Evolutionary conservation across 2,113 vertebrate species (phyloP), one percentile per base, ranked within the genome.

Genomic region (Colossoma macropomum): DNA sequence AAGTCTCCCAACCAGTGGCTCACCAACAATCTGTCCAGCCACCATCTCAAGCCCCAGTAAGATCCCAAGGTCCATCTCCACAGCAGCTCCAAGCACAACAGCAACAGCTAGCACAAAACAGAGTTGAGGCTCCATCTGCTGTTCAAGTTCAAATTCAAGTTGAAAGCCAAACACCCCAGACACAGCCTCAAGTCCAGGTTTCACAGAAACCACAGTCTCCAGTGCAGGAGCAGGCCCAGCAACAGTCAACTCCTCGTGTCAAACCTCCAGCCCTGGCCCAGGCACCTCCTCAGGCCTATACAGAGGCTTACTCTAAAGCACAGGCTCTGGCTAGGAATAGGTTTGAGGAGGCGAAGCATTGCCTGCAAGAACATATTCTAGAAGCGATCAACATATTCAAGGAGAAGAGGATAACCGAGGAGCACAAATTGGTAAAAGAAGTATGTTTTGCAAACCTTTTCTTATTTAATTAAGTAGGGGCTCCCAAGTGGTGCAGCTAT

Each of bases 281-380:
- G 83, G 92, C 81, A 0, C 87, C 93, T 32, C 84, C 90, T 2
- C 90, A 93, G 86, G 89, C 92, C 69, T 93, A 92, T 82, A 92
- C 93, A 7, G 94, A 95, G 68, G 93, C 92, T 50, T 94, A 94
- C 0, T 16, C 72, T 19, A 92, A 93, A 76, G 94, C 93, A 25
- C 92, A 92, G 75, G 94, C 92, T 4, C 86, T 94, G 71, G 93
- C 92, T 34, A 91, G 91, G 77, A 93, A 92, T 28, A 88, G 90
- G 12, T 94, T 95, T 85, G 93, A 95, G 71, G 92, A 94, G 66
- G 93, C 93, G 34, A 95, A 94, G 75, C 91, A 92, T 82, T 93
- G 93, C 80, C 90, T 95, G 54, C 92, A 93, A 85, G 92, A 92
- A 19, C 93, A 94, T 87, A 93, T 95, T 84, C 81, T 90, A 79